Conservation (phyloP, 2,113 vertebrate species). For the Petromus typicus region DNA sequence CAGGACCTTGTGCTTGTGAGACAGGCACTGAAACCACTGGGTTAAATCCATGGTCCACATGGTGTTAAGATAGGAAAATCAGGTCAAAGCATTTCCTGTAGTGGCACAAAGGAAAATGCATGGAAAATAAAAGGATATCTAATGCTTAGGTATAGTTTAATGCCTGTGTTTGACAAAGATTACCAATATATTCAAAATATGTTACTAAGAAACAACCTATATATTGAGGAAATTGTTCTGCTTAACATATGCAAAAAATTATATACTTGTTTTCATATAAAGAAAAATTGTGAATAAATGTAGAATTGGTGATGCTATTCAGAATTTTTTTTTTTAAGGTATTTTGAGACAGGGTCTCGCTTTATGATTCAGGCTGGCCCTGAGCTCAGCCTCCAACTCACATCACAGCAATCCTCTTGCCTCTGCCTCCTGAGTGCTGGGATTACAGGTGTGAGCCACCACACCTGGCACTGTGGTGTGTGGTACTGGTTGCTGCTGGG, state of each 20-base stretch:
- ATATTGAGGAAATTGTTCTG: background rate
- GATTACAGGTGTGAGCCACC: no score
- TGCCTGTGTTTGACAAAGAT: background rate
- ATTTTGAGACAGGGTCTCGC: no score
- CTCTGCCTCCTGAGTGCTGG: no score
- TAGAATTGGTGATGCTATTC: background rate
- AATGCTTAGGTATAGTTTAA: background rate
- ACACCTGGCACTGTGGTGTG: no score
- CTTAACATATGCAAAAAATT: no score
- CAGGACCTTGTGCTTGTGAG: no score
- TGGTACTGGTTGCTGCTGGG: no score
- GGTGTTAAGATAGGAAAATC: background rate
- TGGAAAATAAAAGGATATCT: background rate
- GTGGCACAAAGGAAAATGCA: background rate
- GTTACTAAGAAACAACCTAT: background rate
- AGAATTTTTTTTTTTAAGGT: background rate
- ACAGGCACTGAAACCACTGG: no score
- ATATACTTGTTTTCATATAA: slow-evolving; percentile 27
- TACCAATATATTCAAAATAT: background rate
- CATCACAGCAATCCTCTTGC: no score
- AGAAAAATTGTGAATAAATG: background rate
- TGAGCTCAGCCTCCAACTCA: no score
- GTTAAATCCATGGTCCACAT: no score
- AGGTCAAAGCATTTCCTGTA: background rate
- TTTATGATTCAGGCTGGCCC: no score